Evolutionary conservation across 2,113 vertebrate genomes (phyloP).

Genomic region (Takifugu flavidus): DNA sequence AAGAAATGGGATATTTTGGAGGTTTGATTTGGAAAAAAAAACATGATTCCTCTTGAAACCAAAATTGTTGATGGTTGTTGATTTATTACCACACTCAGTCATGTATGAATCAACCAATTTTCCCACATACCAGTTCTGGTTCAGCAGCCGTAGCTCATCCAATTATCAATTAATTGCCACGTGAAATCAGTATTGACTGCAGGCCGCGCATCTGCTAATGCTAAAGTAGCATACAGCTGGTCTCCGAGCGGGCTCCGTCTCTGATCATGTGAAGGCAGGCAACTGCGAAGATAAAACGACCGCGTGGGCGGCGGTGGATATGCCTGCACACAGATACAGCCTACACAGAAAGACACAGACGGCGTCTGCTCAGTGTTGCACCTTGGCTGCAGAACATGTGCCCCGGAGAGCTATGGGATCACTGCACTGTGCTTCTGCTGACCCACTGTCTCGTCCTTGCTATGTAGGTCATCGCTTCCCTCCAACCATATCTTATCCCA

Average conservation of each 20-base stretch:
- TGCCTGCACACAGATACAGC: slow-evolving; percentile 11
- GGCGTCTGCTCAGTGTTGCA: slow-evolving; percentile 24
- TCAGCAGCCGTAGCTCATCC: slow-evolving; percentile 57
- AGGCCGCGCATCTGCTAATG: slow-evolving; percentile 48
- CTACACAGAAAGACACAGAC: slow-evolving; percentile 17
- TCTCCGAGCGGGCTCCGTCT: slow-evolving; percentile 54
- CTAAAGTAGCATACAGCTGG: slow-evolving; percentile 60
- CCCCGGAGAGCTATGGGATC: slow-evolving; percentile 60
- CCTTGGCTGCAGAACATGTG: slow-evolving; percentile 50
- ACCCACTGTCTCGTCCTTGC: slow-evolving; percentile 65
- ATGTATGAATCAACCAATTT: neutral
- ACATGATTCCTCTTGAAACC: neutral
- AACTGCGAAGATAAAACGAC: slow-evolving; percentile 42
- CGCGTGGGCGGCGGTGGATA: slow-evolving; percentile 31
- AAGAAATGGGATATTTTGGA: neutral
- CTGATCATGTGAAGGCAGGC: slow-evolving; percentile 30
- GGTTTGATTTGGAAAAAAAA: neutral
- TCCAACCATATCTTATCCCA: slow-evolving; percentile 62
- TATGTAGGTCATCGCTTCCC: slow-evolving; percentile 69
- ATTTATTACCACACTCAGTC: neutral
- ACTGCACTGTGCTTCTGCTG: slow-evolving; percentile 48
- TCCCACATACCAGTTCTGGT: slow-evolving; percentile 37
- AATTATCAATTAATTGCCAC: slow-evolving; percentile 81
- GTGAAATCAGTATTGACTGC: slow-evolving; percentile 75
- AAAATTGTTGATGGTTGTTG: neutral